Conservation (phyloP, 2,797 vertebrate species). For the Todus mexicanus region DNA sequence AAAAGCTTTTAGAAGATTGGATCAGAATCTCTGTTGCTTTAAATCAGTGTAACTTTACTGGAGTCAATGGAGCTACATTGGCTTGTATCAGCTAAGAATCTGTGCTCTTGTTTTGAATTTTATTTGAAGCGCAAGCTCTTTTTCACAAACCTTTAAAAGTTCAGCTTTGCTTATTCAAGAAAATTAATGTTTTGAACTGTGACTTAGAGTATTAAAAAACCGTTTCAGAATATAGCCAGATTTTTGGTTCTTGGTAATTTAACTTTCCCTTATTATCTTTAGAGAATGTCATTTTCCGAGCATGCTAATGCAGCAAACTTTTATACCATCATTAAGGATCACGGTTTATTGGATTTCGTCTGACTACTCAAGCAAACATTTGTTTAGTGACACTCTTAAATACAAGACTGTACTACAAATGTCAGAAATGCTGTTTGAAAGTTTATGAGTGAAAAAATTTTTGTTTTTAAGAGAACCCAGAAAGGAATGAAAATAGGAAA, state of each 20-base stretch:
- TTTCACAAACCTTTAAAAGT: conserved; percentile 4
- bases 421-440: conserved; percentile 29
- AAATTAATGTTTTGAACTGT: conserved; percentile 32
- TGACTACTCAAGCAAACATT: conserved; percentile 36
- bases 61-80: neutral
- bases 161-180: conserved; percentile 24
- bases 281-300: neutral
- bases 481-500: neutral
- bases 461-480: neutral
- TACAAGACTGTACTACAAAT: neutral
- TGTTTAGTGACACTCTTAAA: conserved; percentile 3
- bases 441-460: neutral
- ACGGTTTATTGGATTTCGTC: conserved; percentile 31
- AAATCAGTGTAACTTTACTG: neutral
- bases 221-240: neutral
- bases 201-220: neutral
- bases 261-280: conserved; percentile 10
- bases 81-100: neutral
- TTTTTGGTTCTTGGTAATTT: conserved; percentile 28
- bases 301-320: conserved; percentile 6
- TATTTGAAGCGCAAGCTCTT: neutral
- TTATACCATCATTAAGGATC: conserved; percentile 22
- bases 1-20: neutral
- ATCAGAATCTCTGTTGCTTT: neutral
- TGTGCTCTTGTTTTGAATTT: neutral